A percentile compares a stretch with the other conserved stretches of the same genome.
phyloP scores from a whole-genome alignment of 2,113 vertebrate species.

The Sitta europaea region DNA sequence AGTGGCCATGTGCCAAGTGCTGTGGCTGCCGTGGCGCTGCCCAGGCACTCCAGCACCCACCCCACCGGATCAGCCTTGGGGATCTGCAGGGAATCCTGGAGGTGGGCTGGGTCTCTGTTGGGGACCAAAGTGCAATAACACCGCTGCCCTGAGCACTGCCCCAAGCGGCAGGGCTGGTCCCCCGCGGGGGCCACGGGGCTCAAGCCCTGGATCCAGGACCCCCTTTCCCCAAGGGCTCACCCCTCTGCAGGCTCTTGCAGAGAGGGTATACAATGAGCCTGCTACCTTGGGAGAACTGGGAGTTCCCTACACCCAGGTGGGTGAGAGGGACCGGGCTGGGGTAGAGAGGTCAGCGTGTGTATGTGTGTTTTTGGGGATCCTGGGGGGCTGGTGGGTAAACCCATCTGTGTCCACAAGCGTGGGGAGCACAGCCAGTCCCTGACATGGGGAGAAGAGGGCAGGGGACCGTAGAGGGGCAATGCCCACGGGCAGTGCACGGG shows the following conservation, averaged over 20 bases:
- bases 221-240: neutral
- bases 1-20: neutral
- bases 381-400: neutral
- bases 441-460: neutral
- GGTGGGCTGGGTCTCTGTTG: neutral
- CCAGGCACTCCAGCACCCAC: neutral
- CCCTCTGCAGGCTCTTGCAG: rapidly evolving
- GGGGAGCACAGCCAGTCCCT: neutral
- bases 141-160: neutral
- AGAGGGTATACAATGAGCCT: neutral
- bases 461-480: neutral
- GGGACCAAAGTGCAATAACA: slow-evolving; percentile 43
- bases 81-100: neutral
- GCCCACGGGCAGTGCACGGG: neutral
- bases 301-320: neutral
- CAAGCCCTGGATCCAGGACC: neutral
- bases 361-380: neutral
- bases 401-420: rapidly evolving
- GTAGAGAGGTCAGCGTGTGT: neutral
- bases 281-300: neutral
- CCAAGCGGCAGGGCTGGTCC: neutral
- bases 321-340: neutral
- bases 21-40: rapidly evolving
- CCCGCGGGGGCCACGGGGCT: neutral
- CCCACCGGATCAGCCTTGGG: neutral